A percentile compares a stretch with the other conserved stretches of the same genome.
phyloP scores from a whole-genome alignment of 2,888 invertebrate species.

The Drosophila rubida region DNA sequence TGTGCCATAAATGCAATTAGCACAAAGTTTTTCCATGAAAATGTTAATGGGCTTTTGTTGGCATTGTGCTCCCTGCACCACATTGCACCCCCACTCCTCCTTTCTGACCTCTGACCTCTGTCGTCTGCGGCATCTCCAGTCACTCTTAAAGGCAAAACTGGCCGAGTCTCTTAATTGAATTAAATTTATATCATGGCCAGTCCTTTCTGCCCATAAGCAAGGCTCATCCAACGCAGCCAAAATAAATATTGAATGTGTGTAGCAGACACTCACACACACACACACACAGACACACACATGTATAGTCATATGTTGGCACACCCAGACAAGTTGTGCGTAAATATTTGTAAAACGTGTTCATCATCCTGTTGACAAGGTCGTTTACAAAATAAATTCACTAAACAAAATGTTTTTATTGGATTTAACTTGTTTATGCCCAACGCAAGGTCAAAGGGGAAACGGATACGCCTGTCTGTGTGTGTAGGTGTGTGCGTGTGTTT shows the following conservation, averaged over 20 bases:
- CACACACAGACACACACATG: constrained; percentile 15
- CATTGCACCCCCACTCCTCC: not conserved
- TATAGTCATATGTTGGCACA: constrained; percentile 21
- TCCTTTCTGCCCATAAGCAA: constrained; percentile 1
- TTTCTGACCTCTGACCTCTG: not conserved
- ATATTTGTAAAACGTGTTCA: constrained; percentile 74
- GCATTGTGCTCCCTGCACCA: constrained; percentile 24
- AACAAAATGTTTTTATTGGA: constrained; percentile 70
- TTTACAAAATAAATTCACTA: constrained; percentile 71
- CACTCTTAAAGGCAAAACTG: constrained; percentile 28
- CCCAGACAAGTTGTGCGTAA: constrained; percentile 40
- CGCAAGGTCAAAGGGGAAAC: constrained; percentile 34
- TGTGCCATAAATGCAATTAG: constrained; percentile 69
- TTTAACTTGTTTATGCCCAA: constrained; percentile 61
- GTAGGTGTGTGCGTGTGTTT: not conserved
- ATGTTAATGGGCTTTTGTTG: constrained; percentile 53
- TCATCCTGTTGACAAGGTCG: constrained; percentile 76
- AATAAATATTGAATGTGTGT: constrained; percentile 43
- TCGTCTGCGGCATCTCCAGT: not conserved
- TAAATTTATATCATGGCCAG: constrained; percentile 48
- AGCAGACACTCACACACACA: constrained; percentile 24
- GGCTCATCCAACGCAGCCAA: constrained; percentile 28
- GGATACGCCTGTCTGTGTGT: not conserved
- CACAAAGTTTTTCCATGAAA: constrained; percentile 59
- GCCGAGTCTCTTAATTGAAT: constrained; percentile 55